phyloP scores from a whole-genome alignment of 2,113 vertebrate species.

The Gulo gulo region DNA sequence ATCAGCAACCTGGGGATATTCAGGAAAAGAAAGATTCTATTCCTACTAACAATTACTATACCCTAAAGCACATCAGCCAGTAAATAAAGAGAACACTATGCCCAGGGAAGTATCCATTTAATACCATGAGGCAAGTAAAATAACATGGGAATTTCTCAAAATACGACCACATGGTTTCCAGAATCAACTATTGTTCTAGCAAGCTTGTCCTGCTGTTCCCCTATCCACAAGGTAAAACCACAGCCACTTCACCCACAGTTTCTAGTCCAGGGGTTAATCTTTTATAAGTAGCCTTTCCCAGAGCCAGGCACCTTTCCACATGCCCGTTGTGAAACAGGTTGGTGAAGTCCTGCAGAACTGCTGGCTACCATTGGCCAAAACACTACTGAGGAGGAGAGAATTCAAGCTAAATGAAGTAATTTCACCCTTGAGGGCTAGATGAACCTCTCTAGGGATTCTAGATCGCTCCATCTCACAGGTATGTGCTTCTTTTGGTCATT shows the following conservation, averaged over 20 bases:
- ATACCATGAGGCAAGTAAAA: not conserved
- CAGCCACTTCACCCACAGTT: not conserved
- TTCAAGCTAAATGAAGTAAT: not conserved
- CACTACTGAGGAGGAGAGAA: conserved; percentile 5
- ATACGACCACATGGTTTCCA: not conserved
- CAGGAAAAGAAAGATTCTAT: not conserved
- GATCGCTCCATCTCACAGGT: not conserved
- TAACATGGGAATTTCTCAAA: not conserved
- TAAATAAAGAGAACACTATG: not conserved
- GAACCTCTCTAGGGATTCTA: not conserved
- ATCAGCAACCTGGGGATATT: not conserved
- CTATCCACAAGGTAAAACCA: not conserved
- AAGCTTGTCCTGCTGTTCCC: not conserved
- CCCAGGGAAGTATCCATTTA: not conserved
- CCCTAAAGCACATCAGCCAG: not conserved
- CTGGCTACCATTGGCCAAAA: not conserved
- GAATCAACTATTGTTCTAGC: not conserved
- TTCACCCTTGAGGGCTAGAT: not conserved
- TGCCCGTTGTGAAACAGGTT: not conserved
- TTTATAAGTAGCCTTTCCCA: not conserved
- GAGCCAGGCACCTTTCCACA: not conserved
- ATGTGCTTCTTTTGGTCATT: conserved; percentile 10
- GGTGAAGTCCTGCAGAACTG: not conserved
- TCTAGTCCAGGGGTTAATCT: not conserved
- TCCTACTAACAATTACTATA: not conserved